These are phyloP conservation scores for Fissipunctia ypsillon DNA, from an alignment of 2,888 invertebrate species.

Conservation along the genomic window DNA sequence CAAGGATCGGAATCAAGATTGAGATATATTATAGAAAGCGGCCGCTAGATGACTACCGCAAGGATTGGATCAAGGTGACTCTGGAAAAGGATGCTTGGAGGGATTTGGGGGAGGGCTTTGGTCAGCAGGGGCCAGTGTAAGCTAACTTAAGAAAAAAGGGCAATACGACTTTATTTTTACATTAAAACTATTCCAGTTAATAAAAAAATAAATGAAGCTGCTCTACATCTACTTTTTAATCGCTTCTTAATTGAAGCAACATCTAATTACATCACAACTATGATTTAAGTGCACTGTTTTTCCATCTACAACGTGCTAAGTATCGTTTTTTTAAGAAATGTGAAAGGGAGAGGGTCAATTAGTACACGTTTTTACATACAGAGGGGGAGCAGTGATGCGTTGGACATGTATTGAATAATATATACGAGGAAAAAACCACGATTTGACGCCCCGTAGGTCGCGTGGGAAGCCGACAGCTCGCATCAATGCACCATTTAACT, in stretches of 20 bases:
- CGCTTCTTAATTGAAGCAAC: conserved; percentile 34
- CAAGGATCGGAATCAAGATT: too few species aligned
- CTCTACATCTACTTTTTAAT: neutral
- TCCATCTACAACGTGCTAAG: conserved; percentile 56
- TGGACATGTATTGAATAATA: conserved; percentile 83
- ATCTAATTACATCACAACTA: conserved; percentile 33
- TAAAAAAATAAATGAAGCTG: neutral
- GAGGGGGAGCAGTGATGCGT: conserved; percentile 86
- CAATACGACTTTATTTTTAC: neutral
- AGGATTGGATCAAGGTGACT: too few species aligned
- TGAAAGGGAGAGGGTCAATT: conserved; percentile 71
- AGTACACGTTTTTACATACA: conserved; percentile 83
- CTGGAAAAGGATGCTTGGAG: too few species aligned
- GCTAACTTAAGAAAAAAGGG: neutral
- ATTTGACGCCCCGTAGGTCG: conserved; percentile 83
- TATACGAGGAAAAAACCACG: conserved; percentile 79
- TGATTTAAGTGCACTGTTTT: conserved; percentile 38
- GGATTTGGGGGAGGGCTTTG: neutral
- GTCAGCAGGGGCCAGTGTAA: neutral
- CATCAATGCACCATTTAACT: conserved; percentile 73
- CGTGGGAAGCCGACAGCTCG: conserved; percentile 84
- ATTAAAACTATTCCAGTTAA: neutral
- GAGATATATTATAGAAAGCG: too few species aligned
- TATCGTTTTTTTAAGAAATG: conserved; percentile 60
- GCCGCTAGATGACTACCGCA: too few species aligned